Evolutionary conservation across 2,888 invertebrate species (phyloP), one percentile per base, ranked within the genome.

Genomic region (Mesoligia furuncula): DNA sequence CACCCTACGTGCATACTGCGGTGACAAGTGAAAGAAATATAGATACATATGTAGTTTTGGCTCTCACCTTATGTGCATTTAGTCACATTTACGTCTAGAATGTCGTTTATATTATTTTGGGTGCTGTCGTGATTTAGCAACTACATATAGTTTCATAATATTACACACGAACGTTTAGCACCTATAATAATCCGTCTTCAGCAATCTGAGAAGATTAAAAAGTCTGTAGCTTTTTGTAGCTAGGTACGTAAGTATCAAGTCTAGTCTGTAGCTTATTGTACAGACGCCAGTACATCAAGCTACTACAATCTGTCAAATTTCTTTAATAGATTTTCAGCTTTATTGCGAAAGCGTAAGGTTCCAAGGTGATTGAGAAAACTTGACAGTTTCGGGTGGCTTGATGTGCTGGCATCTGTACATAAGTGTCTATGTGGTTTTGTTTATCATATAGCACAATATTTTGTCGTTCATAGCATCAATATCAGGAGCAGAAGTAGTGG

Each of bases 41-140:
- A 39, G 4, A 11, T 65, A 77, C 57, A 24, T 45, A 20, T 1
- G 51, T 65, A 31, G 24, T 84, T 51, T 84, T 80, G 80, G 79
- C 66, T 62, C 59, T 20, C 54, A 48, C 31, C n/a, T 68, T 24
- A 20, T 11, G 42, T 51, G 27, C 17, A n/a, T 70, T 70, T 66
- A 79, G 54, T 66, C 65, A 78, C 20, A 67, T 61, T 61, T n/a
- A 11, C 45, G 39, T 59, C 15, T 27, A 59, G 15, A 27, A 59
- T 59, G 27, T 48, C 65, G 39, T 51, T 81, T 36, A 31, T 48
- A 51, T 75, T 51, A 51, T 59, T 57, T 75, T 81, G 27, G 8
- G 31, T 64, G 31, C 0, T 8, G 31, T 48, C 24, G 15, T 74
- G 45, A 81, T 39, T 75, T 48, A 13, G 45, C 4, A 57, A 51